Conservation (phyloP, 64 coral and sea anemone genomes). For the Astreopora myriophthalma region DNA sequence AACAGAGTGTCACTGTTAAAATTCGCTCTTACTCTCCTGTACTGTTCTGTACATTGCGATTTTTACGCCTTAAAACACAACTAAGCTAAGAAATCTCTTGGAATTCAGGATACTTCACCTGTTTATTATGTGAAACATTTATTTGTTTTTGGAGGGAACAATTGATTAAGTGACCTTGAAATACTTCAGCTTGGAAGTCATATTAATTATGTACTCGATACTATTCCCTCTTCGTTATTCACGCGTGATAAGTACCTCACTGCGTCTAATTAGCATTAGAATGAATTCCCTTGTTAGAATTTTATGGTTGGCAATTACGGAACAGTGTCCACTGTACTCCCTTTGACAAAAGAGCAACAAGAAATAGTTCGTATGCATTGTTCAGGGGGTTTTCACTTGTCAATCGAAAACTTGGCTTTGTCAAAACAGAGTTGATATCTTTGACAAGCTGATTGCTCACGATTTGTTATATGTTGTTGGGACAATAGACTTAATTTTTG, state of each 20-base stretch:
- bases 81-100: background rate
- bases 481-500: background rate
- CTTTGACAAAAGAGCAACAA: background rate
- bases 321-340: background rate
- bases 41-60: background rate
- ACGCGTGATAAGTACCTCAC: too few species aligned
- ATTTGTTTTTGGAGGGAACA: background rate
- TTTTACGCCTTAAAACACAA: background rate
- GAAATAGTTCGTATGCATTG: background rate
- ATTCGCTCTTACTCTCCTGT: background rate
- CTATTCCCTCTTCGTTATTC: background rate
- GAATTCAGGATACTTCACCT: background rate
- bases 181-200: background rate
- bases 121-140: background rate
- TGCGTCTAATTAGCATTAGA: constrained; percentile 15
- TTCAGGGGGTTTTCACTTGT: background rate
- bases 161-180: background rate
- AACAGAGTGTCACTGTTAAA: background rate
- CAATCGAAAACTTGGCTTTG: background rate
- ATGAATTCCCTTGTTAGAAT: constrained; percentile 17
- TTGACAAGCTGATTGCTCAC: background rate
- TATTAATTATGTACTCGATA: background rate
- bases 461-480: background rate
- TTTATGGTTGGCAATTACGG: background rate
- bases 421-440: constrained; percentile 14